These are phyloP conservation scores for Melieria omissa DNA, from an alignment of 2,888 invertebrate genomes.

Conservation along the genomic window DNA sequence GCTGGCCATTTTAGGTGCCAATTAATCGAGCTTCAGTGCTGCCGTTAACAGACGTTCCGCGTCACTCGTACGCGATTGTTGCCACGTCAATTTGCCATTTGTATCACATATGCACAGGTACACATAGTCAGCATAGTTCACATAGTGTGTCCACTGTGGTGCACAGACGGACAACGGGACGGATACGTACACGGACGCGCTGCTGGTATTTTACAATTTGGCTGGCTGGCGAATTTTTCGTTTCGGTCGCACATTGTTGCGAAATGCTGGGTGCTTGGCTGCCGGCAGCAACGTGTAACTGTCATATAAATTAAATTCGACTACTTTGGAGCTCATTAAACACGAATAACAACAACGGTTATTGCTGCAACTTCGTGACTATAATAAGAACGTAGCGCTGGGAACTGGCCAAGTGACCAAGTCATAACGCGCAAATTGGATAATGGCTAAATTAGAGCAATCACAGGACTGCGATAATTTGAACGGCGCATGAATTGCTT, in stretches of 20 bases:
- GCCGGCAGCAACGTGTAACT: slow-evolving; percentile 53
- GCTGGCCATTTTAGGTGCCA: no score
- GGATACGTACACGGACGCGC: no score
- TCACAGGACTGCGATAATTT: background rate
- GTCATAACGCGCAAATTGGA: slow-evolving; percentile 24
- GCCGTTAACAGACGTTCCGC: no score
- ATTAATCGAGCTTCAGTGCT: no score
- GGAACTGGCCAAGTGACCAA: slow-evolving; percentile 8
- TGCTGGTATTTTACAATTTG: background rate
- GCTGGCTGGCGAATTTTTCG: slow-evolving; percentile 1
- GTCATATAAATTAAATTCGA: slow-evolving; percentile 58
- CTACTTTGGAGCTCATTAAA: slow-evolving; percentile 54
- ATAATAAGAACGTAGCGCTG: slow-evolving; percentile 56
- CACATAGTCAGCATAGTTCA: no score
- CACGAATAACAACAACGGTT: slow-evolving; percentile 30
- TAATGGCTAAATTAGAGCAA: slow-evolving; percentile 40
- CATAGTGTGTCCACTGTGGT: no score
- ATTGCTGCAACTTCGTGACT: slow-evolving; percentile 32
- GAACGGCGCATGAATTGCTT: no score
- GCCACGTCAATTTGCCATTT: no score
- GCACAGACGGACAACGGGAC: no score
- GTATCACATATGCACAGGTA: no score
- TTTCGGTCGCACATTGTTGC: slow-evolving; percentile 16
- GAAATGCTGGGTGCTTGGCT: slow-evolving; percentile 16
- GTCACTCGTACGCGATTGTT: no score